These are phyloP conservation scores for Hemithea aestivaria DNA, from an alignment of 2,888 invertebrate genomes.

Conservation along the genomic window DNA sequence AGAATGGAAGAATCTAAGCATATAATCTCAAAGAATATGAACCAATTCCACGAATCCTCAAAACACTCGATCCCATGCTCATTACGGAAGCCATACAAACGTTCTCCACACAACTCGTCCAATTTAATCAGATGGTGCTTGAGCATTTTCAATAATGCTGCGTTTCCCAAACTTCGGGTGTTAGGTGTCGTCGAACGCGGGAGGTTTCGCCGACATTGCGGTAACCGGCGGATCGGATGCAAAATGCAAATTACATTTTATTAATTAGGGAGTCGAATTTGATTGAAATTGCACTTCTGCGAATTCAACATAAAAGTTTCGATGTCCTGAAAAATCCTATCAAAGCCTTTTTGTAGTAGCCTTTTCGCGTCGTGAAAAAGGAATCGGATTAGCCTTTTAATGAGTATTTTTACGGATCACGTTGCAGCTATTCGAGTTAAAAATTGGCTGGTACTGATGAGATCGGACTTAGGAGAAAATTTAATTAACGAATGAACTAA, in stretches of 20 bases:
- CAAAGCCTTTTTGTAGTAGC: conserved; percentile 9
- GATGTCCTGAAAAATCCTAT: conserved; percentile 20
- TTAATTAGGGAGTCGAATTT: conserved; percentile 41
- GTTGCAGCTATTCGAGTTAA: conserved; percentile 16
- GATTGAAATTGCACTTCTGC: conserved; percentile 46
- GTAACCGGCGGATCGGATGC: conserved; percentile 16
- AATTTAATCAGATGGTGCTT: conserved; percentile 58
- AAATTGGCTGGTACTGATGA: conserved; percentile 14
- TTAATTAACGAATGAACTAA: too few relatives aligned
- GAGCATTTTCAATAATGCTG: conserved; percentile 37
- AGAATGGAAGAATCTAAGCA: conserved; percentile 1
- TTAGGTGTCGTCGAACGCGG: conserved; percentile 24
- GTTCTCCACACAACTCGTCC: conserved; percentile 35
- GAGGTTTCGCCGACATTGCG: conserved; percentile 7
- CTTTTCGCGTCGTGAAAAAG: conserved; percentile 28
- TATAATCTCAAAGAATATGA: conserved; percentile 5
- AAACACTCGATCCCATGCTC: conserved; percentile 11
- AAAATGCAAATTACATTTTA: conserved; percentile 42
- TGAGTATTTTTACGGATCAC: conserved; percentile 34
- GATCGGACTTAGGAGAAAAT: conserved; percentile 5
- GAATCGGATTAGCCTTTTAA: conserved; percentile 34
- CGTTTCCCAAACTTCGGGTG: conserved; percentile 31
- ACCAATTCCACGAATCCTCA: conserved; percentile 9
- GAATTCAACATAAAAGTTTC: conserved; percentile 31
- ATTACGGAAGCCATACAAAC: conserved; percentile 24